phyloP scores from a whole-genome alignment of 2,797 vertebrate genomes.

The Tinamus major region DNA sequence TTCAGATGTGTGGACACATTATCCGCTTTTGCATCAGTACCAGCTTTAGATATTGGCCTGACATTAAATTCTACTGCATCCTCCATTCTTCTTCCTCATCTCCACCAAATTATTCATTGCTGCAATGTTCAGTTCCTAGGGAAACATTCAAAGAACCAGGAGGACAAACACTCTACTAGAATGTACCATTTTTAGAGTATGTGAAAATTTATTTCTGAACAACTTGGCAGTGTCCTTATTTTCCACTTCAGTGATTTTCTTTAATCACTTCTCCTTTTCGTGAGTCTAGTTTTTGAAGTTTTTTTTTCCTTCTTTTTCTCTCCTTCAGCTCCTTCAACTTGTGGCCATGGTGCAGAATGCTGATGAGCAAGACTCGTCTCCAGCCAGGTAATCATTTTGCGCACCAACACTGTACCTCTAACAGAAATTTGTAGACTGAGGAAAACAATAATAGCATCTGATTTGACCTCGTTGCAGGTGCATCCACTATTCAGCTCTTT shows the following conservation, averaged over 20 bases:
- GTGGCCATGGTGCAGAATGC: constrained; percentile 28
- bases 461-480: neutral
- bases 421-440: constrained; percentile 39
- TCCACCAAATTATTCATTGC: neutral
- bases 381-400: constrained; percentile 46
- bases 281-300: neutral
- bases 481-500: neutral
- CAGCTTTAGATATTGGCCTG: neutral
- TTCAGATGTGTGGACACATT: neutral
- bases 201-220: constrained; percentile 42
- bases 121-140: neutral
- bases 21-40: neutral
- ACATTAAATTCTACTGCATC: neutral
- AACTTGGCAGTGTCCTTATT: constrained; percentile 44
- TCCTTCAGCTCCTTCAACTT: neutral
- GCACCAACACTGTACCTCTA: neutral
- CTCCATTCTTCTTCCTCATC: neutral
- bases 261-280: constrained; percentile 37
- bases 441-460: neutral
- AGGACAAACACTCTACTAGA: neutral
- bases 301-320: neutral
- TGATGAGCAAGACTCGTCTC: constrained; percentile 30
- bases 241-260: constrained; percentile 59
- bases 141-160: neutral
- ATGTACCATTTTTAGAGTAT: neutral